Evolutionary conservation across 2,888 invertebrate species (phyloP), one percentile per base, ranked within the genome.

Genomic region (Clistopyga incitator): DNA sequence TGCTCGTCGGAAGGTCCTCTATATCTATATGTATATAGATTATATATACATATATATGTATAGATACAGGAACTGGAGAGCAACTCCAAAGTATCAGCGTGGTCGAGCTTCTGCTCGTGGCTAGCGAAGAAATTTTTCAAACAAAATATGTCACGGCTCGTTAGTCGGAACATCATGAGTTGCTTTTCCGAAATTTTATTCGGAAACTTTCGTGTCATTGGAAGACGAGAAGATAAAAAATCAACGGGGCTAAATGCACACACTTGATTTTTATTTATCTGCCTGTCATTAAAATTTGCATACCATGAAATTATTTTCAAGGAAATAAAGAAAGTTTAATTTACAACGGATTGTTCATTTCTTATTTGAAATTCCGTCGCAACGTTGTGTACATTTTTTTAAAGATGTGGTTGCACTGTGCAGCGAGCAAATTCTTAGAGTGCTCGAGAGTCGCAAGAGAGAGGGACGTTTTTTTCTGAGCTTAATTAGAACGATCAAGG

Each of bases 1-100:
- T 85, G 75, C 81, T 82, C 68, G 78, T 65, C 68, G 52, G 25
- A 25, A 38, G 78, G 78, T 38, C 23, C 64, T 68, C n/a, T 68
- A 50, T 15, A 20, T 29, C 10, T 54, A 54, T n/a, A 25, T 47
- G n/a, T 68, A 68, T 18, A n/a, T 34, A 50, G 50, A 50, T 50
- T 50, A 1, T 13, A 56, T 70, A 64, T 56, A 59, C 25, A 8
- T 34, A 68, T 20, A 68, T 61, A n/a, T n/a, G n/a, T n/a, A n/a
- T n/a, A 77, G 8, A 25, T 29, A 6, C 13, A 61, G 20, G 25
- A 15, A 34, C 47, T 42, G 13, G 47, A 61, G 34, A 50, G 8
- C 45, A 20, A 64, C 38, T n/a, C 38, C 8, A 25, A 34, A 56
- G 56, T 42, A 42, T 71, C 56, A 20, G 18, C 42, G 45, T 42